Base-by-base conservation (phyloP, 2,888 invertebrate genomes). In the Eumacrocentrus americanus region DNA sequence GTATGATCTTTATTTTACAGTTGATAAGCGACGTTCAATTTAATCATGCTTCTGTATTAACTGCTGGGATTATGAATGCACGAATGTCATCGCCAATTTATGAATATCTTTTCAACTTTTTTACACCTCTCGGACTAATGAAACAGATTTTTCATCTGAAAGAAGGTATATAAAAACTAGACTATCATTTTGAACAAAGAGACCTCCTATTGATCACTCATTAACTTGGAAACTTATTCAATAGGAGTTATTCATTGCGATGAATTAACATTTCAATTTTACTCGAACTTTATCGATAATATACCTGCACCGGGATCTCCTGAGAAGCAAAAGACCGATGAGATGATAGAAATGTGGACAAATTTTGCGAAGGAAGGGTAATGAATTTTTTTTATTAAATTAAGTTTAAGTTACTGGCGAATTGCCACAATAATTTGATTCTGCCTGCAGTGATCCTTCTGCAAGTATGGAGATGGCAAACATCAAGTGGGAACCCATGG, bases 331-430 rank as follows among this genome's bases (percentile, higher is more conserved):
- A 78, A 83, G 62, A 73, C 78, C 0, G 73, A 73, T 25, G 68
- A 78, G 34, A 64, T 84, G 25, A 82, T 83, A 0, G 82, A 81
- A 60, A 55, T 84, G 22, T 83, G 84, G 83, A 71, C 81, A 0
- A 81, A 83, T 62, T 84, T 84, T 60, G 83, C 83, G 0, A 83
- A 78, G 72, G 76, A 79, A 59, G 78, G 80, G 84, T 84, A 68
- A 76, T 18, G n/a, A n/a, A n/a, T n/a, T n/a, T n/a, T n/a, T n/a
- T n/a, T n/a, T n/a, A n/a, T n/a, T n/a, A n/a, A n/a, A n/a, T n/a
- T n/a, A n/a, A n/a, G n/a, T n/a, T n/a, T n/a, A n/a, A n/a, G n/a
- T n/a, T n/a, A n/a, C n/a, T n/a, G n/a, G n/a, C n/a, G n/a, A n/a
- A n/a, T n/a, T n/a, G n/a, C n/a, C n/a, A n/a, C n/a, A n/a, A n/a